Evolutionary conservation across 1,140 invertebrate species (phyloP).

Genomic region (Drosophila burlai): DNA sequence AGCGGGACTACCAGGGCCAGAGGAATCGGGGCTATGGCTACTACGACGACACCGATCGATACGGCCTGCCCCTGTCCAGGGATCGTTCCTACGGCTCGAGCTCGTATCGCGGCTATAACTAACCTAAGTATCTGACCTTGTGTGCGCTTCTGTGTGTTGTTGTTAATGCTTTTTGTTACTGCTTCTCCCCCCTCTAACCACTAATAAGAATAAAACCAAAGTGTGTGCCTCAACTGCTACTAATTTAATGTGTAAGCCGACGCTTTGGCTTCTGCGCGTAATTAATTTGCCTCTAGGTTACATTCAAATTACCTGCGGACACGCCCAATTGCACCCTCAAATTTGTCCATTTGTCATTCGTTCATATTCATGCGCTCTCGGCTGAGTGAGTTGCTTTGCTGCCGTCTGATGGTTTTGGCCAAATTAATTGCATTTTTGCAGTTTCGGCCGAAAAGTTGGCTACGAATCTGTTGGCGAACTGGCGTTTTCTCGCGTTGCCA

Average conservation of each 20-base stretch:
- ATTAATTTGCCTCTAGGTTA: slow-evolving; percentile 52
- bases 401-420: not conserved
- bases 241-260: slow-evolving; percentile 43
- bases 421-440: slow-evolving; percentile 22
- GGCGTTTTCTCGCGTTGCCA: slow-evolving; percentile 41
- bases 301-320: slow-evolving; percentile 44
- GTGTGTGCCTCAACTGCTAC: slow-evolving; percentile 24
- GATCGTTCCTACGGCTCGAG: slow-evolving; percentile 52
- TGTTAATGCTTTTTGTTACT: slow-evolving; percentile 39
- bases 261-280: slow-evolving; percentile 46
- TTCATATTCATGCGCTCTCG: slow-evolving; percentile 50
- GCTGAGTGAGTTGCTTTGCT: not conserved
- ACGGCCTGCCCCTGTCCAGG: slow-evolving; percentile 68
- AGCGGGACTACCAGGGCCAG: slow-evolving; percentile 77
- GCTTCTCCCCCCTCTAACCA: not conserved
- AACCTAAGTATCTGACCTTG: slow-evolving; percentile 20
- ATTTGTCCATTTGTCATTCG: slow-evolving; percentile 50
- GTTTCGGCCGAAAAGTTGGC: slow-evolving; percentile 52
- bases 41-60: slow-evolving; percentile 74
- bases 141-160: slow-evolving; percentile 8
- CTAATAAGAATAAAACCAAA: slow-evolving; percentile 42
- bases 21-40: slow-evolving; percentile 83
- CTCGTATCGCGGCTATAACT: slow-evolving; percentile 74
- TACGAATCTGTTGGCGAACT: not conserved
- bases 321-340: slow-evolving; percentile 76